These are phyloP conservation scores for Spinus pinus DNA, from an alignment of 2,797 vertebrate species.

Conservation along the genomic window DNA sequence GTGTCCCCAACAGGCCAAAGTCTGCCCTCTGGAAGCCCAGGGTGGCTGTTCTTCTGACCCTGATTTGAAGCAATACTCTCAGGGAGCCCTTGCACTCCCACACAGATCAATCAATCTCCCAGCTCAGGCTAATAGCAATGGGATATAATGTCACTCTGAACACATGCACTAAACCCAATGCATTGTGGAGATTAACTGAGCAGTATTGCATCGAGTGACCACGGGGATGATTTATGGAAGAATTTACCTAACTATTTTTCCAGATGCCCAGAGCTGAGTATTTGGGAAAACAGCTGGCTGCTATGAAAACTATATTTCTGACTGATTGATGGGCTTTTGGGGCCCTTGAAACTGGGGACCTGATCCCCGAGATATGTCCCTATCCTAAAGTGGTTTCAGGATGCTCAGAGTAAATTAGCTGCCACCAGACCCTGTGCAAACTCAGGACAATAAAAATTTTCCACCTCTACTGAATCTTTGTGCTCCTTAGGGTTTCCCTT, in stretches of 20 bases:
- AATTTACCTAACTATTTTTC: conserved; percentile 1
- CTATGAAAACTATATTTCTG: not conserved
- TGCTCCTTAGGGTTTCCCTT: not conserved
- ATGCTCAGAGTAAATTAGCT: not conserved
- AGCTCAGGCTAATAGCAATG: not conserved
- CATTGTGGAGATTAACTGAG: not conserved
- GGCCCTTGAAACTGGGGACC: not conserved
- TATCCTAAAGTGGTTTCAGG: not conserved
- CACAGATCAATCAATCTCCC: not conserved
- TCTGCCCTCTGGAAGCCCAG: not conserved
- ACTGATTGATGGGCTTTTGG: not conserved
- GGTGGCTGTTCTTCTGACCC: not conserved
- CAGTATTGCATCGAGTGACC: not conserved
- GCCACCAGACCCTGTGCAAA: not conserved
- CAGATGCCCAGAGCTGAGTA: not conserved
- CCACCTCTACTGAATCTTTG: not conserved
- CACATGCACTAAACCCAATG: not conserved
- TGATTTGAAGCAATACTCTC: not conserved
- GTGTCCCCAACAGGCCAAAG: not conserved
- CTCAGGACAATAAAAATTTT: not conserved
- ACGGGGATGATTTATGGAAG: not conserved
- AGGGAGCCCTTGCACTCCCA: not conserved
- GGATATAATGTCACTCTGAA: not conserved
- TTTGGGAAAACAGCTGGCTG: not conserved
- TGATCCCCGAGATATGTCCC: rapidly evolving